These are phyloP conservation scores for Leptinotarsa texana DNA, from an alignment of 1,140 invertebrate species.

Conservation along the genomic window DNA sequence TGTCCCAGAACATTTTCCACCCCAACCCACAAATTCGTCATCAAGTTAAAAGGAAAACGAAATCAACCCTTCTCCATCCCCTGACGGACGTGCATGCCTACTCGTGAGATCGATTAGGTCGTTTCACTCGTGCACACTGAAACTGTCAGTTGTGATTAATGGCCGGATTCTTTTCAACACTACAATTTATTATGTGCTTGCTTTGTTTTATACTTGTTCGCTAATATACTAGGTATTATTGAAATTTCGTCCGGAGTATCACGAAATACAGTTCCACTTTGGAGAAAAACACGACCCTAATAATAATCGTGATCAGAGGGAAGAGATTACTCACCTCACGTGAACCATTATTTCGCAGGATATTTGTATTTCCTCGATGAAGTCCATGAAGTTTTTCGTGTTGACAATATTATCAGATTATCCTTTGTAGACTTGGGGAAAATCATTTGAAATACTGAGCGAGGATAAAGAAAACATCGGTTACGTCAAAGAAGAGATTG, in stretches of 20 bases:
- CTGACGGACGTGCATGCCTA: not conserved
- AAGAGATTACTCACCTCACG: too few species aligned
- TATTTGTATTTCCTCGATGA: too few species aligned
- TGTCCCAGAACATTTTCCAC: too few species aligned
- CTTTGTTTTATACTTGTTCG: constrained; percentile 6
- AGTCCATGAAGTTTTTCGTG: too few species aligned
- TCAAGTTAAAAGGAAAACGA: not conserved
- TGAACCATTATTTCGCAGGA: too few species aligned
- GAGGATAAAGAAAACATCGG: too few species aligned
- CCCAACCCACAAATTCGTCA: too few species aligned
- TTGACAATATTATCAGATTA: too few species aligned
- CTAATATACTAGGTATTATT: not conserved
- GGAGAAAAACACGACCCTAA: not conserved
- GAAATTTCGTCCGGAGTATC: not conserved
- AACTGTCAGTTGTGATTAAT: not conserved
- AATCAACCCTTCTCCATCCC: not conserved
- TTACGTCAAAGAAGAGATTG: too few species aligned
- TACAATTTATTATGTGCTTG: not conserved
- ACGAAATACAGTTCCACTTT: not conserved
- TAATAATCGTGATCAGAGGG: too few species aligned
- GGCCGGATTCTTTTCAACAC: constrained; percentile 6
- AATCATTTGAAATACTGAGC: too few species aligned
- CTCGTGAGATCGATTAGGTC: not conserved
- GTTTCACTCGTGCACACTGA: not conserved
- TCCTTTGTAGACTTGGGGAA: too few species aligned